Base-by-base conservation (phyloP, 2,797 vertebrate species). In the Clarias platycephalus region DNA sequence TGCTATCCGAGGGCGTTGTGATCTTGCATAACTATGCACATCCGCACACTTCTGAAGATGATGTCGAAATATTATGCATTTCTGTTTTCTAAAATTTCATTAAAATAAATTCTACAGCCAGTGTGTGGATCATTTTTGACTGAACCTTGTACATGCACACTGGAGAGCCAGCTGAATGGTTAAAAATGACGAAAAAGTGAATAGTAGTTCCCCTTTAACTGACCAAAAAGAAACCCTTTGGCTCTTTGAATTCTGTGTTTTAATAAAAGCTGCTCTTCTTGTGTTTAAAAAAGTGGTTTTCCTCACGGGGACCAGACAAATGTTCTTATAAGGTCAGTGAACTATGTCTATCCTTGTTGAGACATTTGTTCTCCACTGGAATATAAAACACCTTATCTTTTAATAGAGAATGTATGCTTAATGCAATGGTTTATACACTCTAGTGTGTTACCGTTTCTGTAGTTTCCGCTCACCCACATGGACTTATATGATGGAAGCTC, bases 321-420 rank as follows among this genome's bases (percentile, higher is more conserved):
- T 49, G 68, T 71, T 71, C 68, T 5, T 15, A 40, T 70, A 24
- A 40, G 34, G 67, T 40, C 67, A 70, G 16, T 18, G 16, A 67
- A 31, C 34, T 22, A 37, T 37, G 34, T 9, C 40, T 44, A 24
- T 70, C 10, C 68, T 70, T 70, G 20, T 71, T 24, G 12, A 9
- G 40, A 49, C 40, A n/a, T 71, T 71, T 6, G 68, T 22, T 49
- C 10, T 12, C 12, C 12, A 10, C 31, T 15, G 22, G 44, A 40
- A 71, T 71, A 71, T 44, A 68, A 68, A 68, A 37, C 8, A 68
- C 22, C n/a, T 44, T 49, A n/a, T 71, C 22, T 70, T 70, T 44
- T 40, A 70, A 70, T 37, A 22, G 34, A 24, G 1, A 40, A 40
- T 70, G 20, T 40, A 20, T 16, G 15, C 3, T 31, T 5, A 34